These are phyloP conservation scores for Myopa testacea DNA, from an alignment of 2,888 invertebrate species.

Conservation along the genomic window DNA sequence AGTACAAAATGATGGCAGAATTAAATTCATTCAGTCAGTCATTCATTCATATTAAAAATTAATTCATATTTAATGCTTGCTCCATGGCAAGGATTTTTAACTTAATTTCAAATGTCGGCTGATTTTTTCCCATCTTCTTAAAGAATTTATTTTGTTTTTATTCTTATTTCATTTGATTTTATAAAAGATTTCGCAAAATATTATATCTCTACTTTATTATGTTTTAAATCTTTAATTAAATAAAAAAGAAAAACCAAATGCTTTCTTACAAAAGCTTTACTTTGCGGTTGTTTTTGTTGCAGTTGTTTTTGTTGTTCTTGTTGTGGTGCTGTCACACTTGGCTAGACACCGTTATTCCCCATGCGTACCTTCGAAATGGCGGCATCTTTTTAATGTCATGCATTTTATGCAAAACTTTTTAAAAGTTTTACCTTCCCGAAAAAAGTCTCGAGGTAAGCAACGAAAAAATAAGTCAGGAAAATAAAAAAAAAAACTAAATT, in stretches of 20 bases:
- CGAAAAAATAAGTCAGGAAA: background rate
- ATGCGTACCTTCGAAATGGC: background rate
- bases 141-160: background rate
- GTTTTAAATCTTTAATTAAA: too few relatives aligned
- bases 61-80: background rate
- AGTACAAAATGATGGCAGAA: background rate
- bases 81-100: background rate
- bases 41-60: background rate
- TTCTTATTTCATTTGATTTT: background rate
- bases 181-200: background rate
- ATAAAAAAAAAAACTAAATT: background rate
- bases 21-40: background rate
- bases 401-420: constrained; percentile 4
- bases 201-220: background rate
- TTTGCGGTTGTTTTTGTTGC: background rate
- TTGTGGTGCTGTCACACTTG: too few relatives aligned
- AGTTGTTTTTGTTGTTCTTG: background rate
- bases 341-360: constrained; percentile 1
- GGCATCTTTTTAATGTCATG: background rate
- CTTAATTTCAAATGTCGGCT: background rate
- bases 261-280: too few relatives aligned
- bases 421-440: background rate
- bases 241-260: too few relatives aligned
- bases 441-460: background rate
- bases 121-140: background rate